These are phyloP conservation scores for Brachypteracias leptosomus DNA, from an alignment of 2,113 vertebrate species.

Conservation along the genomic window DNA sequence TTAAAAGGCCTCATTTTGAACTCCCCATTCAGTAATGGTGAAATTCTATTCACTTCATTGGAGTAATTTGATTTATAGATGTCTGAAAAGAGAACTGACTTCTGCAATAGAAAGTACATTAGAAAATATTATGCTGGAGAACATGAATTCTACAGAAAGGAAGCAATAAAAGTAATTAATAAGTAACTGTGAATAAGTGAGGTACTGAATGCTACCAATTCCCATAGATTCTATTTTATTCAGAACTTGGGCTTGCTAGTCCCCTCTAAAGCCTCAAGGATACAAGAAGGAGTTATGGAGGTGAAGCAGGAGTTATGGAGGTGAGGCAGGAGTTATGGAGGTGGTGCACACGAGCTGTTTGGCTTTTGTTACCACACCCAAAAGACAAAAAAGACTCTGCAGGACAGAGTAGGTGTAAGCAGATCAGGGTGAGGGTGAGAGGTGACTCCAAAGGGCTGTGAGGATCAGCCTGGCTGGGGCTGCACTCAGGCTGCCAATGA, in stretches of 20 bases:
- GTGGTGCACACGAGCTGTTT: neutral
- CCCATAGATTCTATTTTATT: neutral
- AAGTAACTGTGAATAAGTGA: neutral
- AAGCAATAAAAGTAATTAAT: neutral
- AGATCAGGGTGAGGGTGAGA: neutral
- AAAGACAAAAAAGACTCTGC: neutral
- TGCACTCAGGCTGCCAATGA: neutral
- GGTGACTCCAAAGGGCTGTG: neutral
- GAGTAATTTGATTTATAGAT: neutral
- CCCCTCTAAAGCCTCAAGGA: neutral
- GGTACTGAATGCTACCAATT: neutral
- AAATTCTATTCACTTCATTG: neutral
- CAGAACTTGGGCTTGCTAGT: neutral
- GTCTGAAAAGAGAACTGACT: neutral
- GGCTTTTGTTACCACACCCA: neutral
- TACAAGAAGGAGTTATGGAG: neutral
- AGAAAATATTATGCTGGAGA: neutral
- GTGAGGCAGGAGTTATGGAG: neutral
- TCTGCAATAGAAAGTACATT: neutral
- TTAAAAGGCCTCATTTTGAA: neutral
- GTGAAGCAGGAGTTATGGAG: too few relatives aligned
- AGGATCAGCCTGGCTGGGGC: neutral
- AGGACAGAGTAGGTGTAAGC: neutral
- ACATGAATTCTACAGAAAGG: neutral
- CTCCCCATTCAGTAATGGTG: neutral